phyloP scores from a whole-genome alignment of 2,113 vertebrate species.

The Pleuronectes platessa region DNA sequence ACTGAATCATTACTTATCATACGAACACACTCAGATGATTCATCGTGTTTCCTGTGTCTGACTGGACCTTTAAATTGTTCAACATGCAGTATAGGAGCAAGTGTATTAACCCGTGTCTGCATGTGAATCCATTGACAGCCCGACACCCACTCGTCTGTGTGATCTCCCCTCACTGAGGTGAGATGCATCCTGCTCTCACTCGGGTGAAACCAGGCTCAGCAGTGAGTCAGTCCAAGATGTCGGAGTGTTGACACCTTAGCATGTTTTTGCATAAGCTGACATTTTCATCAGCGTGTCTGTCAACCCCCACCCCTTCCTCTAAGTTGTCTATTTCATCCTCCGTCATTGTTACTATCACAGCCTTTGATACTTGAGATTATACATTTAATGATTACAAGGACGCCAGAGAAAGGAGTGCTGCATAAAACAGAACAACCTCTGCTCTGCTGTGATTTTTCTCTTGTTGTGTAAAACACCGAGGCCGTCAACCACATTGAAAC shows the following conservation, averaged over 20 bases:
- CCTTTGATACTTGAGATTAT: slow-evolving; percentile 16
- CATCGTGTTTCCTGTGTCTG: not conserved
- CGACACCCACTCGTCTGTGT: slow-evolving; percentile 33
- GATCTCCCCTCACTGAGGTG: slow-evolving; percentile 46
- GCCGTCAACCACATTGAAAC: not conserved
- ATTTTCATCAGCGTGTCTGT: slow-evolving; percentile 39
- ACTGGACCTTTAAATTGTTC: not conserved
- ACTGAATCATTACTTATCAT: slow-evolving; percentile 21
- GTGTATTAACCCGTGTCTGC: slow-evolving; percentile 7
- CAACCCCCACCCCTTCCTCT: slow-evolving; percentile 25
- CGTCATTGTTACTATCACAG: slow-evolving; percentile 6
- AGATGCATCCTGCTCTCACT: slow-evolving; percentile 22
- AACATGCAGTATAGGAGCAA: not conserved
- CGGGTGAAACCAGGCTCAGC: slow-evolving; percentile 32
- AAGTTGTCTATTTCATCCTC: slow-evolving; percentile 20
- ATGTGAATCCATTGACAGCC: slow-evolving; percentile 29
- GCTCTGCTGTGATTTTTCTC: not conserved
- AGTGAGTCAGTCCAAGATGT: slow-evolving; percentile 57
- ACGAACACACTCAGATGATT: slow-evolving; percentile 10
- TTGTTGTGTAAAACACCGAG: not conserved
- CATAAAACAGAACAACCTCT: not conserved
- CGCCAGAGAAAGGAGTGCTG: not conserved
- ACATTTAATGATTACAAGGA: slow-evolving; percentile 9
- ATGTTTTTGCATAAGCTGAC: slow-evolving; percentile 55
- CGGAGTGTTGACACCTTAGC: slow-evolving; percentile 50